These are phyloP conservation scores for Euwallacea fornicatus DNA, from an alignment of 1,140 invertebrate species.

Conservation along the genomic window DNA sequence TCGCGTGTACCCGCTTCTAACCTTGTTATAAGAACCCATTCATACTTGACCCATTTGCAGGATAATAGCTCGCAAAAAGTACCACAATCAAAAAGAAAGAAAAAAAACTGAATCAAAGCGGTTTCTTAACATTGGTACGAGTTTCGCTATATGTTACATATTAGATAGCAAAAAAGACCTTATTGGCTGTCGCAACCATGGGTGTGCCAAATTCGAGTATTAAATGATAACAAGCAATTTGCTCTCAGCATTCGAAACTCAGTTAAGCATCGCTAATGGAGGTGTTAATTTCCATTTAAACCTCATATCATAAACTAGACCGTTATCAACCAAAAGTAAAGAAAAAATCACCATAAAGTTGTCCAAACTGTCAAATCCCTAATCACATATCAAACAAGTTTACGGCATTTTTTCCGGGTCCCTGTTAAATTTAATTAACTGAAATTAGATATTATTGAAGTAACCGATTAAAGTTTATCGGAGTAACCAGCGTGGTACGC, in stretches of 20 bases:
- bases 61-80: too few species aligned
- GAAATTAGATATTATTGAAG: constrained; percentile 6
- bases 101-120: not conserved
- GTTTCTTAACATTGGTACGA: too few species aligned
- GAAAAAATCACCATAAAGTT: constrained; percentile 2
- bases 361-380: constrained; percentile 12
- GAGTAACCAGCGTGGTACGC: not conserved
- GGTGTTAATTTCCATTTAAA: too few species aligned
- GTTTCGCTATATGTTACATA: too few species aligned
- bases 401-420: constrained; percentile 7
- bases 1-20: not conserved
- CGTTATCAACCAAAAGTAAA: constrained; percentile 2
- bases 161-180: too few species aligned
- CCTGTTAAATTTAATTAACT: constrained; percentile 16
- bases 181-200: too few species aligned
- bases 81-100: not conserved
- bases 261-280: too few species aligned
- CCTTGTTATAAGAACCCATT: not conserved
- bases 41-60: constrained; percentile 1
- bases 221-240: too few species aligned
- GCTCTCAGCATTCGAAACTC: too few species aligned
- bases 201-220: too few species aligned
- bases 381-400: constrained; percentile 14
- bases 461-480: constrained; percentile 14
- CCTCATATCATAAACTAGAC: not conserved